Base-by-base conservation (phyloP, 2,888 invertebrate genomes). In the Calliopum simillimum region DNA sequence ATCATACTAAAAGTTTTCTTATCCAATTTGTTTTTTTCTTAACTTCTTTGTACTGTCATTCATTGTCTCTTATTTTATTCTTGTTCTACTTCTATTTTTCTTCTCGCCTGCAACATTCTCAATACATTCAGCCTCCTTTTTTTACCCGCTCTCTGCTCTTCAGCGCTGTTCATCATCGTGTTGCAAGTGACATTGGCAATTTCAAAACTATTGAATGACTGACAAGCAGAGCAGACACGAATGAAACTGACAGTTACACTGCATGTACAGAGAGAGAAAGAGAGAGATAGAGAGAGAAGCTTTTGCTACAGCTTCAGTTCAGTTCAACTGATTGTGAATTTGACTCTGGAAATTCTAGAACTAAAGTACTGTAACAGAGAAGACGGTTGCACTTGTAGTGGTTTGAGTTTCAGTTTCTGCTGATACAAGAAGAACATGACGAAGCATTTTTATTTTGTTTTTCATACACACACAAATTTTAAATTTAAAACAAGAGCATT, bases 131-230 rank as follows among this genome's bases (percentile, higher is more conserved):
- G 65, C 69, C 66, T 68, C 56, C 59, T 58, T 65, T 49, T 58
- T 65, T 49, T 59, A 4, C 46, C 43, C 25, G 47, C 46, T 59
- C 65, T 55, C 49, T 46, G 47, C 43, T n/a, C 63, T 53, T 33
- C 62, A 53, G 41, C 49, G 21, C 41, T 19, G 62, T 41, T 53
- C 63, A 63, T 41, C 66, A 43, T 49, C 73, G 76, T 76, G 76
- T 78, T 80, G 82, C 77, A 82, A 82, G 82, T 82, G 81, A 81
- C 81, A 82, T 82, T 82, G 81, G 81, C 82, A 81, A 81, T 81
- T 81, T 82, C 79, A 77, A 81, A 81, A 81, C 82, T 81, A 81
- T 81, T 82, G 81, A 82, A 82, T 81, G 81, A 81, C 82, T 81
- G 82, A 81, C 81, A 81, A 82, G 80, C 81, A 81, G 77, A 80